phyloP scores from a whole-genome alignment of 2,113 vertebrate genomes.

The Mugil cephalus region DNA sequence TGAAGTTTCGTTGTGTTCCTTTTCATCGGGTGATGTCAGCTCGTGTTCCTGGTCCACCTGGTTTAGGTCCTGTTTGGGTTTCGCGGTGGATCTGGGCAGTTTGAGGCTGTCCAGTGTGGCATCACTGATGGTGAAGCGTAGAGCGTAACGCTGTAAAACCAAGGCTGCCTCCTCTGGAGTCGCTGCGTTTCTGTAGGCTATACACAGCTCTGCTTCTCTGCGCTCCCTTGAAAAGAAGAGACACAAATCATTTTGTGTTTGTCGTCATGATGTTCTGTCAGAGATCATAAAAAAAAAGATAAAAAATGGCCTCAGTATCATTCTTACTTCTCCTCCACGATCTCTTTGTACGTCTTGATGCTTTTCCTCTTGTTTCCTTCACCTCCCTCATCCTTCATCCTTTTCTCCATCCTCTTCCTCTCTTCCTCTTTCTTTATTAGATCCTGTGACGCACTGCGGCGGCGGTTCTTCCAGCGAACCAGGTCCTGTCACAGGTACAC shows the following conservation, averaged over 20 bases:
- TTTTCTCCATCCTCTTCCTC: slow-evolving; percentile 94
- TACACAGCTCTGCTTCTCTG: slow-evolving; percentile 91
- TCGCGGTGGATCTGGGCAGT: slow-evolving; percentile 86
- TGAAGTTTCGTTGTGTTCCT: not conserved
- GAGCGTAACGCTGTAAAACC: slow-evolving; percentile 95
- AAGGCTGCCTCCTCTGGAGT: slow-evolving; percentile 92
- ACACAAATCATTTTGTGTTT: not conserved
- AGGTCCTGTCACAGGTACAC: slow-evolving; percentile 85
- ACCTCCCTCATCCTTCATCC: slow-evolving; percentile 85
- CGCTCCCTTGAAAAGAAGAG: slow-evolving; percentile 83
- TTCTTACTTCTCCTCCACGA: slow-evolving; percentile 95
- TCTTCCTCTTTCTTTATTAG: slow-evolving; percentile 97
- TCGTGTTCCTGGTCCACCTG: slow-evolving; percentile 30
- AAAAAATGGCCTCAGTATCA: not conserved
- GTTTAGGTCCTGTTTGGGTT: slow-evolving; percentile 59
- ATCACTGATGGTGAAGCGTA: slow-evolving; percentile 97
- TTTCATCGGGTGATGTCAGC: not conserved
- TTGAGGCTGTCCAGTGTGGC: slow-evolving; percentile 94
- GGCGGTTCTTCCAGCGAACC: slow-evolving; percentile 95
- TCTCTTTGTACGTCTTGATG: slow-evolving; percentile 99
- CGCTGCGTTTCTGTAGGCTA: slow-evolving; percentile 91
- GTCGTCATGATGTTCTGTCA: not conserved
- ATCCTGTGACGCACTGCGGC: slow-evolving; percentile 95
- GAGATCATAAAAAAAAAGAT: not conserved
- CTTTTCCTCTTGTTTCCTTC: slow-evolving; percentile 90